A percentile compares a stretch with the other conserved stretches of the same genome.
phyloP scores from a whole-genome alignment of 2,888 invertebrate species.

The Drosophila eohydei region DNA sequence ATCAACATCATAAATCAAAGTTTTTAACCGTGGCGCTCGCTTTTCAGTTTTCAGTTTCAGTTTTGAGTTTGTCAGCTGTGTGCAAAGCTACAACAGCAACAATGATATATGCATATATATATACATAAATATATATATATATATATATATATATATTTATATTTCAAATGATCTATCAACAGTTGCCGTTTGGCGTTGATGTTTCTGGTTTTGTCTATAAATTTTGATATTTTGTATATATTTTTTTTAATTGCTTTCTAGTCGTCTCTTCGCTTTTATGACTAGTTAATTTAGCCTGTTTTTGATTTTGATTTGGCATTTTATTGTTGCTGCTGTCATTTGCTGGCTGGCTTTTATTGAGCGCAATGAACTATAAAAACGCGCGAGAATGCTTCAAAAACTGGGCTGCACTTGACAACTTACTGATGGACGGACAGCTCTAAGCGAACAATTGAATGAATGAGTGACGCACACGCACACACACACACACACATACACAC shows the following conservation, averaged over 20 bases:
- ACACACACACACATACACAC: neutral
- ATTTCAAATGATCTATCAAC: constrained; percentile 77
- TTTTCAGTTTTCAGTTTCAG: constrained; percentile 49
- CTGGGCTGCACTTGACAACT: constrained; percentile 73
- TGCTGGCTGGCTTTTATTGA: constrained; percentile 41
- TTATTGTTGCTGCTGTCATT: constrained; percentile 49
- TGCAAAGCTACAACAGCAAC: constrained; percentile 22
- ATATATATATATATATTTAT: constrained; percentile 22
- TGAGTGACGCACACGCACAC: constrained; percentile 13
- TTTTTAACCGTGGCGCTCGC: constrained; percentile 34
- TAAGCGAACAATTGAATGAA: constrained; percentile 35
- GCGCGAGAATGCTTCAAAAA: constrained; percentile 37
- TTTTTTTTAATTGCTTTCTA: constrained; percentile 31
- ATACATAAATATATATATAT: neutral
- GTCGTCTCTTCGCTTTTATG: constrained; percentile 60
- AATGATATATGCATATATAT: constrained; percentile 24
- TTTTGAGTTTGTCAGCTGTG: constrained; percentile 49
- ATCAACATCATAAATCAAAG: constrained; percentile 78
- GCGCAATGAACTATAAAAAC: constrained; percentile 72
- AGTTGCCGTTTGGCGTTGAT: constrained; percentile 70
- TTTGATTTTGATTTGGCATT: constrained; percentile 74
- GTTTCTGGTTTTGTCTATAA: constrained; percentile 39
- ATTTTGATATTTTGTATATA: constrained; percentile 22
- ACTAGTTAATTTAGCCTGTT: constrained; percentile 76
- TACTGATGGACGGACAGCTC: constrained; percentile 33